A percentile compares a stretch with the other conserved stretches of the same genome.
Evolutionary conservation across 2,113 vertebrate species (phyloP).

Genomic region (Seriola quinqueradiata): DNA sequence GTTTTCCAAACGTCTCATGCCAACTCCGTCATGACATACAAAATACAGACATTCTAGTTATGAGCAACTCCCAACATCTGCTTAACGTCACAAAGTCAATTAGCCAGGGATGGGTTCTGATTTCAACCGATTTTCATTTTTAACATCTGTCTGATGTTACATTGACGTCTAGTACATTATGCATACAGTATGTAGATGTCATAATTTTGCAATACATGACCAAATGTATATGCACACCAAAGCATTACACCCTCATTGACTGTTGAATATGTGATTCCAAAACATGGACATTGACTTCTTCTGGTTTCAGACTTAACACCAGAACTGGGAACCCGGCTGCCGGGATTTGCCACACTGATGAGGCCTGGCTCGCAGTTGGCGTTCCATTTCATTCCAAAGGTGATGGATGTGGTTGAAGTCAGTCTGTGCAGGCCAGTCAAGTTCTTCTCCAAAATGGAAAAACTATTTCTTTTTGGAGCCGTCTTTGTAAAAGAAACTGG

Average conservation of each 20-base stretch:
- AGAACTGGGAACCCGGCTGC: neutral
- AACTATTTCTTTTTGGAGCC: neutral
- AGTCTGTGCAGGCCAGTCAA: neutral
- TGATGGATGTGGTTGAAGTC: neutral
- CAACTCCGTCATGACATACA: no score
- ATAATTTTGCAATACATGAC: neutral
- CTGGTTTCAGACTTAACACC: neutral
- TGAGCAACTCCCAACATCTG: no score
- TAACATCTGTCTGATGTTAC: no score
- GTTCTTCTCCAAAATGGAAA: neutral
- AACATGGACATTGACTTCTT: neutral
- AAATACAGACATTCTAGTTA: no score
- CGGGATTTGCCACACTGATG: neutral
- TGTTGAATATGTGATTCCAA: neutral
- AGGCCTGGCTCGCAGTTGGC: neutral
- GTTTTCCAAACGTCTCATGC: no score
- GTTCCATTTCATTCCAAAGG: no score
- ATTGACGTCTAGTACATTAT: no score
- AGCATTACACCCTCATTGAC: neutral
- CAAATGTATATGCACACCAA: neutral
- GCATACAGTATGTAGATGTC: neutral
- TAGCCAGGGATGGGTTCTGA: no score
- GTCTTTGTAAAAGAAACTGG: no score
- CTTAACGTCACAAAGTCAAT: no score
- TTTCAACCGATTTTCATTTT: no score